Base-by-base conservation (phyloP, 2,888 invertebrate genomes). In the Cylindroiulus punctatus region DNA sequence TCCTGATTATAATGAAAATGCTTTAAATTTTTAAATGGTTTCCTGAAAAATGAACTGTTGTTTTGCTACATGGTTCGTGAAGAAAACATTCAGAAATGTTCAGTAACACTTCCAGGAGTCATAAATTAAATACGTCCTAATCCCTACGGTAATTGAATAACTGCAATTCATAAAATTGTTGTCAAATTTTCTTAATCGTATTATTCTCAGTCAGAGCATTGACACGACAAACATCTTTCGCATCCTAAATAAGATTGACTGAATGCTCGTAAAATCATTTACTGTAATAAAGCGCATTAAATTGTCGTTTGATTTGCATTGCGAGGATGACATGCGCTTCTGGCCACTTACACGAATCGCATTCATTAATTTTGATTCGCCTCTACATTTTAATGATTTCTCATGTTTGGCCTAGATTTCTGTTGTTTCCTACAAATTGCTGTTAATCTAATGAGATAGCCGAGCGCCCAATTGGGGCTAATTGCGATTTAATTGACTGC, bases 401-500 rank as follows among this genome's bases (percentile, higher is more conserved):
- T 76, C 14, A 76, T 76, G 30, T 76, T 76, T 17, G 76, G 30
- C 76, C 76, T 76, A 14, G 30, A 76, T 76, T 76, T 30, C 76
- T 32, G 76, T 76, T 65, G 57, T 22, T 65, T 22, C 7, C 22
- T 22, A 32, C 76, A 76, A 30, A 76, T 76, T 32, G 76, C 8
- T 12, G 14, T 76, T 76, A 65, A 65, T 65, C 65, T 65, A 10
- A 57, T 22, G 57, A 57, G 57, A 65, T 65, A 26, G 14, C 12
- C 76, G 30, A 76, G 14, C 30, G 14, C 30, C 76, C 17, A 65
- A 65, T 2, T 76, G 12, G 65, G 76, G 76, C 14, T 76, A 76
- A 76, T 76, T 76, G 17, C 76, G 30, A 76, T 30, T 76, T 76
- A 76, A 76, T 76, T 76, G 76, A 76, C 76, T 76, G 30, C 76